A percentile compares a stretch with the other conserved stretches of the same genome.
phyloP scores from a whole-genome alignment of 2,113 vertebrate species.

The Pungitius pungitius region DNA sequence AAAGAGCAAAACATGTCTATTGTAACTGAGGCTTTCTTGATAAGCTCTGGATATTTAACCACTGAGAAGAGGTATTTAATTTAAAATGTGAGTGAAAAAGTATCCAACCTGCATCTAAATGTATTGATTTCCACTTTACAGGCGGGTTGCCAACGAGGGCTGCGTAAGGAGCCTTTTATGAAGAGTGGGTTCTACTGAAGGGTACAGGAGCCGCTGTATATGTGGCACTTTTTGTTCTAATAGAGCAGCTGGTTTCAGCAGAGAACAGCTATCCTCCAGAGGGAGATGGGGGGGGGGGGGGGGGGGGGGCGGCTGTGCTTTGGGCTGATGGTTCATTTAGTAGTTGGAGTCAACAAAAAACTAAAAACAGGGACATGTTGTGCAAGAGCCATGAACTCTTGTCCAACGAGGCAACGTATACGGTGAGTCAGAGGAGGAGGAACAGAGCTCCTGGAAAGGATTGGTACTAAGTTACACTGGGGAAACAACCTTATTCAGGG shows the following conservation, averaged over 20 bases:
- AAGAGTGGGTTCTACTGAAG: slow-evolving; percentile 12
- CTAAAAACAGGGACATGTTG: slow-evolving; percentile 3
- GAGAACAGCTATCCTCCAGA: slow-evolving; percentile 54
- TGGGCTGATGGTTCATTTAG: slow-evolving; percentile 38
- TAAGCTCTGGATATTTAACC: background rate
- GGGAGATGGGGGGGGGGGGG: background rate
- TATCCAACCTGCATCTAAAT: background rate
- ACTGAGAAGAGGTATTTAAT: slow-evolving; percentile 3
- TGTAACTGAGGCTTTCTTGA: background rate
- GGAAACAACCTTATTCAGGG: background rate
- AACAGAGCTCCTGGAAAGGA: background rate
- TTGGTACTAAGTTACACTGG: too few relatives aligned
- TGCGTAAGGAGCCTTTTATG: background rate
- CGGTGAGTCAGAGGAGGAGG: background rate
- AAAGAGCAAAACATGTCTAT: background rate
- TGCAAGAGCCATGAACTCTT: background rate
- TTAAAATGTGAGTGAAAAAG: background rate
- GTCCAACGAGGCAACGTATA: background rate
- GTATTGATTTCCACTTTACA: background rate
- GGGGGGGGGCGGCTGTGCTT: slow-evolving; percentile 34
- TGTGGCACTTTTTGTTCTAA: slow-evolving; percentile 42
- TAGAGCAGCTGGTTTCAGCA: slow-evolving; percentile 60
- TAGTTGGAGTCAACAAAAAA: slow-evolving; percentile 39
- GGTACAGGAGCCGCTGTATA: slow-evolving; percentile 14
- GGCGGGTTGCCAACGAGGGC: background rate